A percentile compares a stretch with the other conserved stretches of the same genome.
phyloP scores from a whole-genome alignment of 2,888 invertebrate genomes.

The Caenorhabditis panamensis region DNA sequence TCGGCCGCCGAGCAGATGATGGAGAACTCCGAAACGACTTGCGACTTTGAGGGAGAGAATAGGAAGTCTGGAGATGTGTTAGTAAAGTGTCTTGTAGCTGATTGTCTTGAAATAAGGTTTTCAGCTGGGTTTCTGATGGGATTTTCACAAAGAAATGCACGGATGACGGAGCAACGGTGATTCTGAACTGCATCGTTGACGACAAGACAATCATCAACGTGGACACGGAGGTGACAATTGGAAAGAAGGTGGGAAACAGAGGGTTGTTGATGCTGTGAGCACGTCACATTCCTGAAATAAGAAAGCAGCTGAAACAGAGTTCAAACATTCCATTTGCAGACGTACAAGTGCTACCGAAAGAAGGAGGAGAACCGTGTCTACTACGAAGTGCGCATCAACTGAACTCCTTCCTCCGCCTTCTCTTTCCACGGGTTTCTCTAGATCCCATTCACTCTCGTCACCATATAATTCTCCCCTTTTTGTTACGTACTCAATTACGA shows the following conservation, averaged over 20 bases:
- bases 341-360: constrained; percentile 69
- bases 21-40: constrained; percentile 48
- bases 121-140: constrained; percentile 72
- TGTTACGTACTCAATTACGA: constrained; percentile 12
- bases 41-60: constrained; percentile 58
- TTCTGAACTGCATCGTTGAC: constrained; percentile 72
- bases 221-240: constrained; percentile 67
- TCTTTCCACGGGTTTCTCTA: constrained; percentile 36
- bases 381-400: constrained; percentile 65
- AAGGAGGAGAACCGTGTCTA: constrained; percentile 65
- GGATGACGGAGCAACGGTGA: constrained; percentile 68
- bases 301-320: constrained; percentile 23
- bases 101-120: constrained; percentile 5
- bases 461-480: neutral
- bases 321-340: constrained; percentile 47
- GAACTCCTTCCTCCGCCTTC: constrained; percentile 16
- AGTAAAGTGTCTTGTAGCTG: neutral
- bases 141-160: constrained; percentile 76
- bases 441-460: constrained; percentile 21
- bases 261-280: neutral
- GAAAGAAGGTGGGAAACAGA: constrained; percentile 62
- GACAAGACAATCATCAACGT: constrained; percentile 71
- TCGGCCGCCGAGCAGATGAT: constrained; percentile 54
- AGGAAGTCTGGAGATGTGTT: constrained; percentile 52
- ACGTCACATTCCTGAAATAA: neutral